Evolutionary conservation across 1,140 invertebrate genomes (phyloP), one percentile per base, ranked within the genome.

Genomic region (Steinernema khuongi): DNA sequence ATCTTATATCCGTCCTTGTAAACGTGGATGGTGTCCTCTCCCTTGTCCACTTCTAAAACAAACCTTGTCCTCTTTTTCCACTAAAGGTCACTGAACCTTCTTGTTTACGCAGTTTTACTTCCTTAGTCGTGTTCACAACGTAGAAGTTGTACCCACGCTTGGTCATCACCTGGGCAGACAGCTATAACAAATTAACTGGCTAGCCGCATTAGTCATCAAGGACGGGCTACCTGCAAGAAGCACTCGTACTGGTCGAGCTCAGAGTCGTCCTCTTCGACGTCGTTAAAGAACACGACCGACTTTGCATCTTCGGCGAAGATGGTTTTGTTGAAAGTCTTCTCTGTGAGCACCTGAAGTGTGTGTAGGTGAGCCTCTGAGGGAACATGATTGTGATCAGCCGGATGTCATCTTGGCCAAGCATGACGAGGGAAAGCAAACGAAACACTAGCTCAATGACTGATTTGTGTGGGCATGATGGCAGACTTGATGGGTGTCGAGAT

Each of bases 1-100:
- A 84, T 84, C 66, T 84, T 84, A 74, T 84, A 84, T 33, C 83
- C 83, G 73, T 84, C 83, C 70, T 84, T 84, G 76, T 84, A 84
- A 14, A 84, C 83, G 70, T 84, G 83, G 67, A 83, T 83, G n/a
- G 81, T 83, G 68, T 85, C 82, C 72, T 84, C 83, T 43, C 83
- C 83, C 43, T 84, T 84, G 26, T 84, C 83, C 1, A 84, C 83
- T 79, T 84, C 83, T 81, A 41, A 72, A 81, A 74, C 0, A 67
- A 60, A 22, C n/a, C 17, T 29, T 43, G 18, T 26, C n/a, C 67
- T 26, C n/a, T n/a, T n/a, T 19, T 68, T 26, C 18, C 33, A 19
- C 67, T 19, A 69, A 69, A 70, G 4, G 33, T n/a, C 30, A 31
- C 68, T n/a, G 2, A 31, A 81, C 80, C 80, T 77, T 84, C 83